Base-by-base conservation (phyloP, 1,140 invertebrate species). In the Pemphigus obesinymphae region DNA sequence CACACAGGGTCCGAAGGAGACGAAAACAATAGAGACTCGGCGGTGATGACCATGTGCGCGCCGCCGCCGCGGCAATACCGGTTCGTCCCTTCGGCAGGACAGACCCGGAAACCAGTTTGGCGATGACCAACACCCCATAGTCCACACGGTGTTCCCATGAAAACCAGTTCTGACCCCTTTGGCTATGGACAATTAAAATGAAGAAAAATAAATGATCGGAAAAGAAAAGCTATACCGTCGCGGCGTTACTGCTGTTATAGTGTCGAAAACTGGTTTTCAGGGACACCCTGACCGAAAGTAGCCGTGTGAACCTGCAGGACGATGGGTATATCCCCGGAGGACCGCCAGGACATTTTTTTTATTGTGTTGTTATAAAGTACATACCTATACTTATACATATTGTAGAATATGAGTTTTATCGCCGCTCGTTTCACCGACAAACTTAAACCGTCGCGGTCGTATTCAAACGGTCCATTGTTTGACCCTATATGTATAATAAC, bases 221-320 rank as follows among this genome's bases (percentile, higher is more conserved):
- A n/a, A 80, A 80, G 76, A 80, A 80, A 80, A 80, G 76, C 55
- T 45, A 13, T n/a, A n/a, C n/a, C 76, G 40, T 43, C 70, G 66
- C 37, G n/a, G 31, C 17, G 70, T 15, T 20, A 29, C 8, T 37
- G 70, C 17, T 31, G 73, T n/a, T n/a, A 40, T n/a, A 20, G 73
- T 40, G 17, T 3, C n/a, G 73, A 40, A 80, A 80, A 80, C 76
- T 80, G 76, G 76, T 80, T 80, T 80, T n/a, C 1, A 3, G n/a
- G 20, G 6, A 23, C 76, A 63, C 76, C 76, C 55, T 80, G 76
- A 61, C 76, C 76, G 31, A 73, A 80, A 43, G 76, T 80, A 55
- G 53, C 76, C 76, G 76, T 80, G 76, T 80, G 76, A 80, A 80
- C 76, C 55, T 63, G 76, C 55, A 80, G 76, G 76, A 80, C 50